Base-by-base conservation (phyloP, 2,888 invertebrate species). In the Limenitis camilla region DNA sequence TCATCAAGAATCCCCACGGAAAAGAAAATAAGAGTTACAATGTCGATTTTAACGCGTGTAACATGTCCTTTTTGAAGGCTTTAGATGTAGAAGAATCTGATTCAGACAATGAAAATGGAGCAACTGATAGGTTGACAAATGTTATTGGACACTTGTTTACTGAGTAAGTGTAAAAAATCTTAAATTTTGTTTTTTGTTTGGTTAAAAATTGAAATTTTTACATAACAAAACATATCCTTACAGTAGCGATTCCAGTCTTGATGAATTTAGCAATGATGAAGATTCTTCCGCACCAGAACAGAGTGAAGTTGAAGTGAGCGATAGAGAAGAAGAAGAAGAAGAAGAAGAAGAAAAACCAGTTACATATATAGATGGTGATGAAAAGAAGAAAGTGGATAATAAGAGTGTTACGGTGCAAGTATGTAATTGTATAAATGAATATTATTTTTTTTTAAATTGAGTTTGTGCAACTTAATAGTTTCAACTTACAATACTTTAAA, bases 131-230 rank as follows among this genome's bases (percentile, higher is more conserved):
- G 68, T 75, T 94, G 40, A 90, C 92, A 0, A 90, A 90, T 45
- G 92, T 92, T n/a, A 92, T 93, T 58, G 91, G 92, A 10, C 93
- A 93, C 80, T 78, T 95, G 53, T 94, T 95, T 76, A 93, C 93
- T 50, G 93, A 91, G 91, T 92, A 78, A 84, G 84, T 75, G 9
- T 30, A 19, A 10, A 30, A 32, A 19, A 19, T 19, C 1, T 19
- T 19, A 19, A 19, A 19, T 19, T 19, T 19, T 19, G 19, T 19
- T 19, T 19, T 1, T 19, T 19, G 19, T 19, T 19, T 19, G n/a
- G 19, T 19, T 19, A 19, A 19, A 19, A 19, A 19, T 19, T 19
- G 3, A 19, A 19, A 19, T 19, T 19, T 19, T 19, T 19, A 3
- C 3, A 19, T 2, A 19, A 19, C 19, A 19, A 19, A 19, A 19